Evolutionary conservation across 2,113 vertebrate genomes (phyloP), one percentile per base, ranked within the genome.

Genomic region (Pomatorhinus ruficollis): DNA sequence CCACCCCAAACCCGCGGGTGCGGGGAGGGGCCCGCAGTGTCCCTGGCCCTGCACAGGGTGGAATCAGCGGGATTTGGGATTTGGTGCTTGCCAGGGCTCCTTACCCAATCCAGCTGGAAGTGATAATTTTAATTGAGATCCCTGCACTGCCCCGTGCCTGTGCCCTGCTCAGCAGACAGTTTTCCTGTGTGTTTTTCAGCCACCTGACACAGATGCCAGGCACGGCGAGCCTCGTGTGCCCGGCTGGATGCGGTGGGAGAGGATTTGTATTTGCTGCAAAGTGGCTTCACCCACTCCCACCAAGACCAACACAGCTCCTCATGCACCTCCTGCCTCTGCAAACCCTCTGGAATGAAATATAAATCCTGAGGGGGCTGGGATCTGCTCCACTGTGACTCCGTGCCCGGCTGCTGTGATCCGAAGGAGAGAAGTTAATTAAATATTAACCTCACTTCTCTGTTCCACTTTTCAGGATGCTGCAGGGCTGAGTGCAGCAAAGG

Each of bases 271-370:
- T 54, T 53, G 44, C 53, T 59, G 47, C 37, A 4, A 15, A 44
- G 80, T 2, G 5, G 49, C 52, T 50, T 88, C 66, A 17, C 50
- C 77, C 9, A 2, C 35, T 79, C 50, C 76, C 68, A 2, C 5
- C 3, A 0, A 15, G 22, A 18, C 11, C 17, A 6, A 1, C 15
- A 1, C 56, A 11, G 64, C 65, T 50, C 68, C 27, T 2, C 0
- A 11, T 1, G 11, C 53, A 1, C 39, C 65, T 59, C 72, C 75
- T 11, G 52, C 76, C 83, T 33, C 78, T 21, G 42, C 30, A 59
- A 53, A 54, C 52, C 59, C 23, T 5, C 19, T 7, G 47, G 49
- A 59, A 31, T 20, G 0, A 7, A 45, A 44, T 0, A 11, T 0
- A 47, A 60, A 54, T 6, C 59, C 54, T 0, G 27, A n/a, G 20